Base-by-base conservation (phyloP, 2,113 vertebrate species). In the Herpailurus yagouaroundi region DNA sequence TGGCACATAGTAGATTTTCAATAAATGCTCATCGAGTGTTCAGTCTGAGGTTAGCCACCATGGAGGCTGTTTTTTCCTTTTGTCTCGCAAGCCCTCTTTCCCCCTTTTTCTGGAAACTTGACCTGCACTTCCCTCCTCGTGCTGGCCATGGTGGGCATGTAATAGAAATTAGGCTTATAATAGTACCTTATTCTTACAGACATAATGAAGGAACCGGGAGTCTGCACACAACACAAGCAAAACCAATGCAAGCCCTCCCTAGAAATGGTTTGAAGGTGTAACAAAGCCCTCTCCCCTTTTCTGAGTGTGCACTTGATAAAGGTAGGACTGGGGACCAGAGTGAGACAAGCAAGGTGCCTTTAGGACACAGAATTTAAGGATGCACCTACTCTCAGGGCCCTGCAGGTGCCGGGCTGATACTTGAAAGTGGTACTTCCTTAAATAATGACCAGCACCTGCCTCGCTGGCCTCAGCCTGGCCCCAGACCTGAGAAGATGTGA, bases 101-200 rank as follows among this genome's bases (percentile, higher is more conserved):
- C 13, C 2, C 5, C 31, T 64, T 81, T 36, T 60, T 84, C 55
- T 27, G 13, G 21, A 60, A 36, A 36, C 4, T 33, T 45, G 5
- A 11, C 8, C 33, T 74, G 2, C 25, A 23, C 6, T 38, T 25
- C 4, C 9, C 1, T 7, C 19, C 3, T 14, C 48, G 10, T 52
- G 41, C 38, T 23, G 3, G 41, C 8, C 3, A 0, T 5, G 33
- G n/a, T 31, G 13, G 13, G 2, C 4, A 0, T 2, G 7, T 55
- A 1, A 19, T 16, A 23, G 13, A 57, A 23, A 87, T 25, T 14
- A 84, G 48, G 13, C 25, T 41, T 41, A 0, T 31, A 12, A 76
- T 0, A 79, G 2, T 3, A 1, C 14, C 9, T 29, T 12, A 3
- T 29, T 73, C n/a, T 60, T 29, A n/a, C 3, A 0, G 33, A 13